A percentile compares a stretch with the other conserved stretches of the same genome.
Conservation (phyloP, 2,888 invertebrate genomes). For the Halictus quadricinctus region DNA sequence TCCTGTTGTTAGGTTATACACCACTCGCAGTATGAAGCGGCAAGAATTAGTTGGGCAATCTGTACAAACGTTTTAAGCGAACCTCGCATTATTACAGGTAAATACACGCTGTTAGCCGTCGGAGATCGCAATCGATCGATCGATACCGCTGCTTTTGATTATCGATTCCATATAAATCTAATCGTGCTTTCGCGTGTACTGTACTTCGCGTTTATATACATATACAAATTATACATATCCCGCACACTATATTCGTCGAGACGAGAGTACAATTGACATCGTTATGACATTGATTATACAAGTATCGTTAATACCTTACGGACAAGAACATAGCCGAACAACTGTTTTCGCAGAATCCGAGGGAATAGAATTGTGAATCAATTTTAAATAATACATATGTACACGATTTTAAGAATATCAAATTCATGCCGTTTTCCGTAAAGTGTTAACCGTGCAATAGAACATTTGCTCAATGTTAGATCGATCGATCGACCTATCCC, state of each 20-base stretch:
- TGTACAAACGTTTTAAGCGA: neutral
- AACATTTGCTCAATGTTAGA: constrained; percentile 25
- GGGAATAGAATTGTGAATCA: neutral
- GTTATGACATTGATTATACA: constrained; percentile 48
- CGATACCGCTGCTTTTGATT: constrained; percentile 50
- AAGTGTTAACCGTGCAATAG: constrained; percentile 27
- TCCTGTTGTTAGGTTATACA: neutral
- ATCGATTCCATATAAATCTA: constrained; percentile 45
- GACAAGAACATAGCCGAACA: constrained; percentile 9
- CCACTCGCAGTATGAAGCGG: neutral
- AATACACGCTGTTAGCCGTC: neutral
- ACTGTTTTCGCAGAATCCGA: neutral
- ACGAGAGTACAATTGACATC: constrained; percentile 53
- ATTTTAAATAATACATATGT: constrained; percentile 1
- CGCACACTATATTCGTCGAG: constrained; percentile 26
- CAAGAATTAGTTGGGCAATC: constrained; percentile 5
- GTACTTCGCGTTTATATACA: constrained; percentile 14
- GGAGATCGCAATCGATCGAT: constrained; percentile 43
- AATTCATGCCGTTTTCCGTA: constrained; percentile 31
- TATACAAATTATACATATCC: constrained; percentile 38
- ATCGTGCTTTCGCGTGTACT: constrained; percentile 20
- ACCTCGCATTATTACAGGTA: constrained; percentile 39
- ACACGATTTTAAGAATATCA: neutral
- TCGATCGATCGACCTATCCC: constrained; percentile 42
- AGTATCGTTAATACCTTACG: constrained; percentile 24